Base-by-base conservation (phyloP, 2,797 vertebrate species). In the Cuniculus paca region DNA sequence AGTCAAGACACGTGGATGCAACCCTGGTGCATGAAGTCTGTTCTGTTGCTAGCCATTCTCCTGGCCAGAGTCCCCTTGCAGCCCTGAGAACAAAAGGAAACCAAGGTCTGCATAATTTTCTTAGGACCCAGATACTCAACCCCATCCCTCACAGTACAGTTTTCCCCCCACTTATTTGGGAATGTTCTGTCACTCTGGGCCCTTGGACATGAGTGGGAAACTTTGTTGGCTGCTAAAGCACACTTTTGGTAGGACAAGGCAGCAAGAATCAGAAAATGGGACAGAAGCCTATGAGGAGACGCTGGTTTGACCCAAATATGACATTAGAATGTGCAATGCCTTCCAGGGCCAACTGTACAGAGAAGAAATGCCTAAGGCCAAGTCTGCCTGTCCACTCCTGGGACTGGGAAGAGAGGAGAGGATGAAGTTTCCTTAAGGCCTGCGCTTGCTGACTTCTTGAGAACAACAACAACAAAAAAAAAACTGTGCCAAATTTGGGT, bases 11-110 rank as follows among this genome's bases (percentile, higher is more conserved):
- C 72, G 48, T 14, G 34, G 56, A 70, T 50, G 20, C 58, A 91
- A 82, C 63, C 75, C 34, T 36, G 22, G 17, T 36, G 4, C 24
- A 48, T 39, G 26, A n/a, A 5, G 19, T 20, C 0, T 3, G 0
- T 54, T 36, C 19, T 54, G 36, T 48, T 48, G 1, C 24, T 20
- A 20, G 12, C 11, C 70, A 31, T 48, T 88, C 56, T 60, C 34
- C 42, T 17, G 50, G 6, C n/a, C 48, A 52, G n/a, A 81, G 45
- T 61, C 72, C 68, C 10, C 54, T 60, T 80, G 16, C 12, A 42
- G 45, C 42, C 81, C 52, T 80, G 31, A 72, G 36, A 91, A 63
- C 28, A 58, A 80, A 89, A 80, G 5, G 45, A 77, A 87, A 77
- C 48, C 22, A 70, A 85, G 50, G 10, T 88, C 10, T 80, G 36